Base-by-base conservation (phyloP, 1,140 invertebrate species). In the Tetramorium simillimum region DNA sequence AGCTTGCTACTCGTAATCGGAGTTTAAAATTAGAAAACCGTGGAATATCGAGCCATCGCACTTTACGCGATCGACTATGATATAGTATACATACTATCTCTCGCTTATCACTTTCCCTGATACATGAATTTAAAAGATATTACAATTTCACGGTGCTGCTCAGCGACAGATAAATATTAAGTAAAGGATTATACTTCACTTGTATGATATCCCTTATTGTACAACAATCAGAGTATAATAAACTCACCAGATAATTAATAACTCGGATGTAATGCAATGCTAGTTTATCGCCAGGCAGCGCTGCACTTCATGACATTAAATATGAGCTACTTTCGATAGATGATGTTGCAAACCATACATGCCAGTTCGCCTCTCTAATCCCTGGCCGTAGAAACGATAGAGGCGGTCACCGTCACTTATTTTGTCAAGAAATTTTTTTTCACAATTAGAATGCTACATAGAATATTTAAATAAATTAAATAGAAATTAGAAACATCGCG, bases 241-340 rank as follows among this genome's bases (percentile, higher is more conserved):
- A 69, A 53, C 28, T 69, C 63, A 56, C 18, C 63, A 10, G 49
- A 81, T 70, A 81, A 81, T 81, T 81, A 81, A 81, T 81, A 70
- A 16, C 33, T 70, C 43, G 14, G 49, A 46, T 70, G 70, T 56
- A 56, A 56, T 33, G 43, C 43, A 37, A 24, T 37, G 63, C 46
- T 62, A 43, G 33, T 69, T 81, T 70, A 81, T 70, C 46, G 33
- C 9, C 62, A 14, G 24, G n/a, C n/a, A 80, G 9, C 60, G 33
- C 9, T 53, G 46, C 62, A 51, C 46, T 67, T 67, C 49, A 56
- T 69, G 63, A 51, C 49, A 81, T 69, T 81, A 81, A 81, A 81
- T 81, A 81, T 69, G 62, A 81, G 33, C 33, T 53, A 81, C 77
- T 81, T 81, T 69, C 63, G 6, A 56, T 56, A 49, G 37, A 43